Percentiles rank a stretch among this genome's conserved stretches.
Evolutionary conservation across 1,140 invertebrate species (phyloP).

Genomic region (Dendrolimus punctatus): DNA sequence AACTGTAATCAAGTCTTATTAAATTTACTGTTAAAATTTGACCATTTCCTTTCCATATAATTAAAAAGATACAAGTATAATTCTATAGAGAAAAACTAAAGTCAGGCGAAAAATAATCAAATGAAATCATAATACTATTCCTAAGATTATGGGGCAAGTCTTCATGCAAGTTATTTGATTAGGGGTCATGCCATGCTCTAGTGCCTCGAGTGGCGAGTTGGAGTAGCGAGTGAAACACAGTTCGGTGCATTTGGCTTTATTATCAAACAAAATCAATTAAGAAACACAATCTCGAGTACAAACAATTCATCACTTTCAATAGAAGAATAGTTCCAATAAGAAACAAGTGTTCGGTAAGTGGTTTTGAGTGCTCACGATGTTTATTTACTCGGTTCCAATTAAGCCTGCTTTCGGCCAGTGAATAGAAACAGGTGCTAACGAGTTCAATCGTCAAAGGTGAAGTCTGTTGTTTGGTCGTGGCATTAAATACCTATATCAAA

Average conservation of each 20-base stretch:
- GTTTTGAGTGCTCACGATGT: conserved; percentile 42
- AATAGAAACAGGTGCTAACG: conserved; percentile 20
- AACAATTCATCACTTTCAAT: conserved; percentile 46
- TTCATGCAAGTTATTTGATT: conserved; percentile 46
- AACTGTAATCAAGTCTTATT: too few species aligned
- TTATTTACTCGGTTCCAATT: conserved; percentile 1
- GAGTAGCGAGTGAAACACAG: conserved; percentile 67
- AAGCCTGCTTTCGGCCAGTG: conserved; percentile 14
- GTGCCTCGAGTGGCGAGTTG: conserved; percentile 46
- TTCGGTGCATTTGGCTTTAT: conserved; percentile 67
- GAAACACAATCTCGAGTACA: conserved; percentile 46
- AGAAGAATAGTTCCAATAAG: conserved; percentile 17
- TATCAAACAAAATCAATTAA: conserved; percentile 41
- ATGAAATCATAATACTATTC: too few species aligned
- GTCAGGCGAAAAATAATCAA: too few species aligned
- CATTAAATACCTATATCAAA: conserved; percentile 17
- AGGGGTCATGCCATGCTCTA: conserved; percentile 54
- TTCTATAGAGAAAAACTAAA: too few species aligned
- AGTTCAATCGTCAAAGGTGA: conserved; percentile 7
- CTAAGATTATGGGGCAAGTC: neutral
- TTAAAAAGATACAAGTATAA: too few species aligned
- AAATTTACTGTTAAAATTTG: too few species aligned
- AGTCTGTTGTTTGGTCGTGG: conserved; percentile 15
- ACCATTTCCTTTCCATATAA: too few species aligned
- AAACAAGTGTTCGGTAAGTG: conserved; percentile 35